Evolutionary conservation across 2,888 invertebrate species (phyloP), one percentile per base, ranked within the genome.

Genomic region (Calliphora vomitoria): DNA sequence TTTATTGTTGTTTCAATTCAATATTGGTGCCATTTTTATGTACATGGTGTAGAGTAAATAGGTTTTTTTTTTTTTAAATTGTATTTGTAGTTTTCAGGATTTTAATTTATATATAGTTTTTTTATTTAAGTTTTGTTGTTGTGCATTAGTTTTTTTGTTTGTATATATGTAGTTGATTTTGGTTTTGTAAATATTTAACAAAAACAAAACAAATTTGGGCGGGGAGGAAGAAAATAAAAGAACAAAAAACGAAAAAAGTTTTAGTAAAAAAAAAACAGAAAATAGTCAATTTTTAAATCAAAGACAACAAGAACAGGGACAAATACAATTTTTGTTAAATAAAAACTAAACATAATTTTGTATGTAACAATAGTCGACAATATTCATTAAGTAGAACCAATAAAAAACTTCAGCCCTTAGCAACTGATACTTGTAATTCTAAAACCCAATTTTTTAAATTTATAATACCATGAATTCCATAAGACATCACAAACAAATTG

Each of bases 181-280:
- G 35, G 55, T 75, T 50, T 74, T 74, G 60, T 64, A 58, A 44
- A 80, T 78, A 58, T 55, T 72, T 80, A 72, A 81, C 81, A 62
- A 50, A 81, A 74, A 71, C 50, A 69, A 69, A 50, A 62, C 44
- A 41, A 71, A 35, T 44, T 78, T 62, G 75, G 78, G 44, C 60
- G 75, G 47, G 80, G 11, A 68, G 71, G 58, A 88, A 86, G 58
- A 86, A 86, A 89, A 50, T 71, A 85, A 83, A 88, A 62, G 68
- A 82, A 81, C 74, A 82, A 87, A 76, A 87, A 89, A 86, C 72
- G 71, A 82, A 85, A 82, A 82, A 82, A 50, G 66, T 80, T 84
- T 82, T 88, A 76, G 81, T 71, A 60, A 66, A 81, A 81, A 82
- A 88, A 85, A 31, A 82, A 69, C 47, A 85, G 58, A 85, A 66